Conservation (phyloP, 2,113 vertebrate genomes). For the Brienomyrus brachyistius region DNA sequence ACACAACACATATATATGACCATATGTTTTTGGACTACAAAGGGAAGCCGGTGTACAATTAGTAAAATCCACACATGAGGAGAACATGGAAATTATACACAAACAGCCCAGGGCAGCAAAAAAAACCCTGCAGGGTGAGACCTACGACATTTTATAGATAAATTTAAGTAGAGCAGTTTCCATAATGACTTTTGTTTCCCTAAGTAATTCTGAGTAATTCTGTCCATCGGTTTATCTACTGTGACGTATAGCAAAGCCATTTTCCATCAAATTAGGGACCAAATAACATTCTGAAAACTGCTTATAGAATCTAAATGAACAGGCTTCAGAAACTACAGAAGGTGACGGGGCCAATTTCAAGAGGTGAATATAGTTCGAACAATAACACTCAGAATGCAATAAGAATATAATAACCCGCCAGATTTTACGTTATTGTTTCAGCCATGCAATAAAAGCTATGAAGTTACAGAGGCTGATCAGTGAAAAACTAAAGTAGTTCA, state of each 20-base stretch:
- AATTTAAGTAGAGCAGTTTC: background rate
- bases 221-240: background rate
- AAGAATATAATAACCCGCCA: background rate
- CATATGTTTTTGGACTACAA: background rate
- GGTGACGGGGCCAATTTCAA: background rate
- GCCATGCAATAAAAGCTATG: background rate
- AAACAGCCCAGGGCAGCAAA: background rate
- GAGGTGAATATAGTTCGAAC: background rate
- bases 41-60: background rate
- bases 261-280: background rate
- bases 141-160: background rate
- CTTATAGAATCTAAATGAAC: background rate
- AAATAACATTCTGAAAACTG: background rate
- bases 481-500: background rate
- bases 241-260: background rate
- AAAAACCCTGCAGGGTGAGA: background rate
- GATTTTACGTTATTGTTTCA: conserved; percentile 4
- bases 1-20: background rate
- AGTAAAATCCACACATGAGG: background rate
- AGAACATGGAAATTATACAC: background rate
- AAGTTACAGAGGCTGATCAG: background rate
- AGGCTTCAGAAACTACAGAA: background rate
- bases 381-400: background rate
- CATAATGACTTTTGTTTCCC: background rate
- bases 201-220: background rate